These are phyloP conservation scores for Drosophila dunni DNA, from an alignment of 1,140 invertebrate species.

Conservation along the genomic window DNA sequence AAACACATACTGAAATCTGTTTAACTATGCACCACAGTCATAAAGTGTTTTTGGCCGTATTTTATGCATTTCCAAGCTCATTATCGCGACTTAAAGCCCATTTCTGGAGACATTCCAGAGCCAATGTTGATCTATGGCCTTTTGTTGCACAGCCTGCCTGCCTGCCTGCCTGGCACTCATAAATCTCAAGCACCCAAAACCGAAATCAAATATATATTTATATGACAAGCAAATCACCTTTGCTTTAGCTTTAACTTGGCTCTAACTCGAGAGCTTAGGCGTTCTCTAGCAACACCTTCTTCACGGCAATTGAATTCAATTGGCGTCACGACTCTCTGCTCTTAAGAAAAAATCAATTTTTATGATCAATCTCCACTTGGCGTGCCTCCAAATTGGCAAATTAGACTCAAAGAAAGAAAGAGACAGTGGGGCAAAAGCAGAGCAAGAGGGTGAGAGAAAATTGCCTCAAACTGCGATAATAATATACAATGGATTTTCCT, in stretches of 20 bases:
- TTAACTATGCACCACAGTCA: conserved; percentile 12
- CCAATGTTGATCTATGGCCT: conserved; percentile 47
- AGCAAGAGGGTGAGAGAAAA: conserved; percentile 38
- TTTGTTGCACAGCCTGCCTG: conserved; percentile 13
- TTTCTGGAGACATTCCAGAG: conserved; percentile 44
- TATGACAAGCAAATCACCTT: conserved; percentile 76
- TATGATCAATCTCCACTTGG: conserved; percentile 74
- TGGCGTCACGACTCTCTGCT: conserved; percentile 67
- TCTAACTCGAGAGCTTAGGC: conserved; percentile 23
- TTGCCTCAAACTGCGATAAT: conserved; percentile 44
- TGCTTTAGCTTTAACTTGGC: conserved; percentile 12
- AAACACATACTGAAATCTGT: conserved; percentile 4
- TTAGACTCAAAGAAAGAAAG: conserved; percentile 39
- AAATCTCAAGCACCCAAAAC: conserved; percentile 34
- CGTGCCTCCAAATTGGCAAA: conserved; percentile 76
- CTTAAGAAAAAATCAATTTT: conserved; percentile 73
- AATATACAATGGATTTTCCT: conserved; percentile 32
- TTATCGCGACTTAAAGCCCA: conserved; percentile 27
- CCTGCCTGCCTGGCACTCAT: conserved; percentile 33
- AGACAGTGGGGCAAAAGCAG: no score
- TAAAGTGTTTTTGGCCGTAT: conserved; percentile 23
- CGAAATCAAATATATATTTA: conserved; percentile 56
- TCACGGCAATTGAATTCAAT: conserved; percentile 75
- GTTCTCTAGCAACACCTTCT: conserved; percentile 63
- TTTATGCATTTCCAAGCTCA: conserved; percentile 41